Conservation (phyloP, 2,113 vertebrate species). For the Neopipo cinnamomea region DNA sequence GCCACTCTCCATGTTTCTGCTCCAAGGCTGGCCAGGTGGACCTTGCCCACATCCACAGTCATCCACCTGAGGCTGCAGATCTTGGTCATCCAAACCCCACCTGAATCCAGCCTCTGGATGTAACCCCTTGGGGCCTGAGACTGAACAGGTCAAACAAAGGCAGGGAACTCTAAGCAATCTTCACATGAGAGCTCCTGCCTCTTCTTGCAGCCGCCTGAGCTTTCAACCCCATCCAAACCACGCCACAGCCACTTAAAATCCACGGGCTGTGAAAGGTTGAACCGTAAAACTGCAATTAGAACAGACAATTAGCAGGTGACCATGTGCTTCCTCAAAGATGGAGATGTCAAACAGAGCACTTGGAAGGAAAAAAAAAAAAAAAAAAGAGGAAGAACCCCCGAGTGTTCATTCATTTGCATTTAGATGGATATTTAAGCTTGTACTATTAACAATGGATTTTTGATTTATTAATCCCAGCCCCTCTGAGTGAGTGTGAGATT, state of each 20-base stretch:
- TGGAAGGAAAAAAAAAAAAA: neutral
- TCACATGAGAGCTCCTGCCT: neutral
- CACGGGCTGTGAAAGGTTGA: neutral
- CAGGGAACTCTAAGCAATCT: neutral
- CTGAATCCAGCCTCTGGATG: neutral
- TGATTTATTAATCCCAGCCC: constrained; percentile 58
- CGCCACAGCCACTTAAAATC: neutral
- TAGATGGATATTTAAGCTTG: constrained; percentile 79
- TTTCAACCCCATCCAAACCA: neutral
- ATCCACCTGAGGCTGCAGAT: neutral
- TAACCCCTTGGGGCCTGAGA: neutral
- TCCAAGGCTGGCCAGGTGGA: neutral
- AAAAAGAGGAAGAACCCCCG: neutral
- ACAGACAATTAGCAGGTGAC: neutral
- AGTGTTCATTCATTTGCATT: constrained; percentile 81
- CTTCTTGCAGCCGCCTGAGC: neutral
- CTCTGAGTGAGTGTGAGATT: neutral
- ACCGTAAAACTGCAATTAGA: constrained; percentile 12
- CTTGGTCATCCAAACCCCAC: neutral
- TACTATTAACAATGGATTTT: constrained; percentile 66
- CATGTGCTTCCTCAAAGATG: neutral
- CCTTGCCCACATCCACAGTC: neutral
- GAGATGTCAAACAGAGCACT: neutral
- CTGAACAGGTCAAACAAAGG: neutral
- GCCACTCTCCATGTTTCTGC: neutral